These are phyloP conservation scores for Mobula birostris DNA, from an alignment of 2,113 vertebrate genomes.

Conservation along the genomic window DNA sequence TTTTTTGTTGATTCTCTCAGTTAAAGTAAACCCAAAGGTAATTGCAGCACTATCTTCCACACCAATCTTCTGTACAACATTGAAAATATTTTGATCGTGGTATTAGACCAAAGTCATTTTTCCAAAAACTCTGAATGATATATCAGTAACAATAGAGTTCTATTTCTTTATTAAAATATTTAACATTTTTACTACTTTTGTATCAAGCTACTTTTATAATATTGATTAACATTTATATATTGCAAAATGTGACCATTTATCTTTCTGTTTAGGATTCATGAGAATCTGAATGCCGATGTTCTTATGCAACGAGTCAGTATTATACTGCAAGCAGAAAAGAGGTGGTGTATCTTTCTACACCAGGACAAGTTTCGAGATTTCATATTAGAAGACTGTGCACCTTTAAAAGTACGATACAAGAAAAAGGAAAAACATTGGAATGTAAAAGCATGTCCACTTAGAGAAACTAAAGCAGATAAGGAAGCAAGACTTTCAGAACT, in stretches of 20 bases:
- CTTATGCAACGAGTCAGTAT: slow-evolving; percentile 21
- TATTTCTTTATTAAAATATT: neutral
- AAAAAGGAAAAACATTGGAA: neutral
- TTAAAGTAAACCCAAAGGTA: neutral
- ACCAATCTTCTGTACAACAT: neutral
- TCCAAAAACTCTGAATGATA: neutral
- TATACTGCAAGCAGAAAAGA: slow-evolving; percentile 6
- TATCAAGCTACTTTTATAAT: neutral
- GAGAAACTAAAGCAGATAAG: neutral
- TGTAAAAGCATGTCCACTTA: neutral
- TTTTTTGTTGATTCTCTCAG: neutral
- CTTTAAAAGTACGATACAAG: neutral
- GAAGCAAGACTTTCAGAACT: neutral
- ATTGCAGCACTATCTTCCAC: neutral
- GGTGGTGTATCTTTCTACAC: neutral
- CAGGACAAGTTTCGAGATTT: neutral
- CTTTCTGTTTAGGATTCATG: neutral
- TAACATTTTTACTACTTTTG: too few species aligned
- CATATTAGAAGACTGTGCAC: neutral
- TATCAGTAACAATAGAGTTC: neutral
- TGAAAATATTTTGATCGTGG: neutral
- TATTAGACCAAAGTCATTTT: neutral
- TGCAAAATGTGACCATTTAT: neutral
- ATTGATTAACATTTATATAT: neutral
- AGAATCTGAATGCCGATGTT: neutral